Base-by-base conservation (phyloP, 1,140 invertebrate genomes). In the Cherax quadricarinatus region DNA sequence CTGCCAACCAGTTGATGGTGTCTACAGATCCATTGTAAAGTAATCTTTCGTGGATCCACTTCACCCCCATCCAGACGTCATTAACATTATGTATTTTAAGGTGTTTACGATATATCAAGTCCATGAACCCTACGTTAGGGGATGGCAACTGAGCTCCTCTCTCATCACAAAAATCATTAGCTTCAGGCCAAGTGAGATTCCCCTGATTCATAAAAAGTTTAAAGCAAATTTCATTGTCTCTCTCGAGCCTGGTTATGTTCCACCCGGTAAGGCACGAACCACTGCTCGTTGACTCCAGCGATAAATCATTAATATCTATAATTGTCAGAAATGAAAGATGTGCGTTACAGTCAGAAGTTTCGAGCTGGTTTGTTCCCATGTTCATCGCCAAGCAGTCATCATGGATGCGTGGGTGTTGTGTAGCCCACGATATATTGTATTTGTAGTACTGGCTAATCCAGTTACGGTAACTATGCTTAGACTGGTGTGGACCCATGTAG, bases 101-200 rank as follows among this genome's bases (percentile, higher is more conserved):
- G 49, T 92, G 30, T 75, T 86, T 70, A 12, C 89, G 83, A 62
- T 91, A 93, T 18, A 93, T 79, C 86, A 79, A 93, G 81, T 93
- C 88, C 51, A 92, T 66, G 66, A 93, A 93, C 18, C 93, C 93
- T 4, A 89, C 66, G 30, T 82, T 86, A 6, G 93, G 93, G 7
- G 85, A 49, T 18, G 90, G 93, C 60, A 93, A 51, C 16, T 73
- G 53, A 10, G 89, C 62, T 14, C 60, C 82, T 53, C 24, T 18
- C 3, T 24, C 57, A n/a, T 21, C 60, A 53, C 93, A 93, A 24
- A 86, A 88, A 48, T 89, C 30, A 10, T 80, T 66, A 14, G 93
- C 89, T 12, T 91, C 80, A 24, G 21, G 12, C 89, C 89, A 93
- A 12, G 81, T 92, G 14, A 62, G 16, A 70, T 91, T 88, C 14